These are phyloP conservation scores for Ectemnius cavifrons DNA, from an alignment of 2,888 invertebrate genomes.

Conservation along the genomic window DNA sequence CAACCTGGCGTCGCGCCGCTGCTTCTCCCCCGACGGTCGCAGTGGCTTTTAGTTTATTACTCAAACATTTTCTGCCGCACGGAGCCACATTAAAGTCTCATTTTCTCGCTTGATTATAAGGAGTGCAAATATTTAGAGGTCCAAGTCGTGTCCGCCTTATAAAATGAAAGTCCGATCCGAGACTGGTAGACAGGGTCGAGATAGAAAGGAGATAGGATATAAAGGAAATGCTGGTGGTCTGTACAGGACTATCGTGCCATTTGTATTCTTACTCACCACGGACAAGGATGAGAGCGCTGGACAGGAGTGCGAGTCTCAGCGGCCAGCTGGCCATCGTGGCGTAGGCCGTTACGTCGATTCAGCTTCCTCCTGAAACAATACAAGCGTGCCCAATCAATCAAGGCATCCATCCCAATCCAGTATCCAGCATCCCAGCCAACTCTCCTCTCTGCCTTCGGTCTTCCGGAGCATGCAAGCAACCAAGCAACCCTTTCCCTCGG, in stretches of 20 bases:
- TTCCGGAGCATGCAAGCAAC: slow-evolving; percentile 22
- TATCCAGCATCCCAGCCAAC: slow-evolving; percentile 58
- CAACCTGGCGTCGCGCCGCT: not conserved
- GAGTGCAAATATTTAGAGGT: slow-evolving; percentile 49
- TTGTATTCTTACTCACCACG: slow-evolving; percentile 72
- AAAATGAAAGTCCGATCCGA: slow-evolving; percentile 15
- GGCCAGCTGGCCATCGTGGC: slow-evolving; percentile 76
- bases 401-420: slow-evolving; percentile 69
- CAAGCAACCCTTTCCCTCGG: slow-evolving; percentile 30
- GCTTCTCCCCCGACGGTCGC: not conserved
- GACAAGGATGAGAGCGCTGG: slow-evolving; percentile 75
- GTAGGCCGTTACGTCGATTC: slow-evolving; percentile 78
- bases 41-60: slow-evolving; percentile 24
- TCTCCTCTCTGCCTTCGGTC: slow-evolving; percentile 46
- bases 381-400: slow-evolving; percentile 76
- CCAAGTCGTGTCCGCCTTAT: slow-evolving; percentile 31
- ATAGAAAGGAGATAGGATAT: slow-evolving; percentile 18
- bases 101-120: slow-evolving; percentile 40
- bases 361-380: slow-evolving; percentile 78
- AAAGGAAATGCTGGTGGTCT: not conserved
- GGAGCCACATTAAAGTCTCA: slow-evolving; percentile 29
- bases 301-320: slow-evolving; percentile 74
- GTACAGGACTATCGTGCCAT: slow-evolving; percentile 7
- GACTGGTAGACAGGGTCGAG: slow-evolving; percentile 20
- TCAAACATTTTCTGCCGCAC: slow-evolving; percentile 23